A percentile compares a stretch with the other conserved stretches of the same genome.
phyloP scores from a whole-genome alignment of 2,888 invertebrate genomes.

The Tiliacea citrago region DNA sequence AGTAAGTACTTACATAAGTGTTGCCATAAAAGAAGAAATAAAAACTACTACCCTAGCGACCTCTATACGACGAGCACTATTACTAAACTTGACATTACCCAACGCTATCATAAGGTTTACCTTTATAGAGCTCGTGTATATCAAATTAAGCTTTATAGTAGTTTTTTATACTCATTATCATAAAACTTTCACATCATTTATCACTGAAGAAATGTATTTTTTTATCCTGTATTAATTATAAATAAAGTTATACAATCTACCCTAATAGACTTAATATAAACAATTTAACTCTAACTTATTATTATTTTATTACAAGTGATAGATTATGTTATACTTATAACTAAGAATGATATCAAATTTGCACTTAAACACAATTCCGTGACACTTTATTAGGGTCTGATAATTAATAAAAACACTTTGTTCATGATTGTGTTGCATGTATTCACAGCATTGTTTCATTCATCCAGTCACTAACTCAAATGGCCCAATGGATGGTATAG shows the following conservation, averaged over 20 bases:
- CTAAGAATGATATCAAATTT: background rate
- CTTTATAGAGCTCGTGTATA: background rate
- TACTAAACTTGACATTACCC: conserved; percentile 4
- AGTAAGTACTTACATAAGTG: background rate
- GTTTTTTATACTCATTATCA: background rate
- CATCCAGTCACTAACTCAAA: background rate
- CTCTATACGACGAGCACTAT: no score
- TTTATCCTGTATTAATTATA: no score
- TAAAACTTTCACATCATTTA: conserved; percentile 1
- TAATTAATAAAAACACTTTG: background rate
- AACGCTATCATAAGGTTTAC: background rate
- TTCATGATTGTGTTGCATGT: background rate
- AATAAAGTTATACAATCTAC: no score
- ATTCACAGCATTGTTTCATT: background rate
- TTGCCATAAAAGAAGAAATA: conserved; percentile 31
- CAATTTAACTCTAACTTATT: no score
- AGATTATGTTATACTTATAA: background rate
- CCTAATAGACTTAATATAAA: background rate
- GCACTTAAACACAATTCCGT: background rate
- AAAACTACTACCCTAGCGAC: background rate
- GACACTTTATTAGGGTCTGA: background rate
- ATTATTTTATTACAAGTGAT: background rate
- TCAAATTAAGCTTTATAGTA: conserved; percentile 21
- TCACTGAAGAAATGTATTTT: background rate
- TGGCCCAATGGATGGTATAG: no score